Evolutionary conservation across 2,888 invertebrate genomes (phyloP), one percentile per base, ranked within the genome.

Genomic region (Mantis religiosa): DNA sequence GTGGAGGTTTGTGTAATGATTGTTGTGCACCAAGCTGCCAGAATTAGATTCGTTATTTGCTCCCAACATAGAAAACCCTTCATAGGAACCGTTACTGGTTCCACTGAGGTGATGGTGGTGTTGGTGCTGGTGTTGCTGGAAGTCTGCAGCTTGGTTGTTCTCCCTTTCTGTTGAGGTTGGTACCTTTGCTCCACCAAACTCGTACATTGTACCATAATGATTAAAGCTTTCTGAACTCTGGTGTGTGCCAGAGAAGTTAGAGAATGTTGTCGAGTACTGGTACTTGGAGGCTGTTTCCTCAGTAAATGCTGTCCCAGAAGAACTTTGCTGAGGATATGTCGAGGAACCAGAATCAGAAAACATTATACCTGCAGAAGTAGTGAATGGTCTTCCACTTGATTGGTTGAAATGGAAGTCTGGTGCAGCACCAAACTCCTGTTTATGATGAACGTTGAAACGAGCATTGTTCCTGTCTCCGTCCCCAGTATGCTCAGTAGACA

Each of bases 1-100:
- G 93, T 95, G 96, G 91, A 97, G 93, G 92, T 95, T 96, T 83
- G 96, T 95, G 93, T 96, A 97, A 91, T 96, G 94, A 87, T 85
- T 88, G 82, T 54, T 88, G 85, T 71, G 81, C 71, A 83, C 82
- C 28, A 34, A 85, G 82, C 28, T 83, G 86, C 28, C 28, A 88
- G 28, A 27, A 28, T 12, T 88, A 86, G 28, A 8, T 41, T 71
- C 27, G 83, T 82, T 28, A 41, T 27, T 14, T 89, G 54, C 88
- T 47, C 82, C 84, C 20, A 89, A 9, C 28, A 84, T 81, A 27
- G 85, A 85, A 27, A 89, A 89, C 12, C 85, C 82, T 84, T 88
- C 87, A 82, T 89, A 89, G n/a, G 88, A 87, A 54, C n/a, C 71
- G 41, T 41, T 89, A 15, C 83, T 71, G 83, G 83, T 14, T 47